Conservation (phyloP, 2,113 vertebrate genomes). For the Pogonocichla stellata region DNA sequence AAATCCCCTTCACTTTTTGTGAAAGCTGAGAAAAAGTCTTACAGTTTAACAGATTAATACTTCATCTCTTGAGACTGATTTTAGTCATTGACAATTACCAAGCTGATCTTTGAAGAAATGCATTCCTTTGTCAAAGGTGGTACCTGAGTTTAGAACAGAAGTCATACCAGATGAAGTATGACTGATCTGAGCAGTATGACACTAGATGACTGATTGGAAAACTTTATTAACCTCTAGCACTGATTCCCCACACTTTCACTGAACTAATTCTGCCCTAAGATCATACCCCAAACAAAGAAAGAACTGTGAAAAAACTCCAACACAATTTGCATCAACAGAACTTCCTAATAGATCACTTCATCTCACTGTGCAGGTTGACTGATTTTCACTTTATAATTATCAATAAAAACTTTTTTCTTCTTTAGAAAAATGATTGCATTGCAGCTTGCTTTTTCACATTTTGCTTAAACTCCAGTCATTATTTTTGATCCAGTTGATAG, state of each 20-base stretch:
- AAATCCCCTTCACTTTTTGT: background rate
- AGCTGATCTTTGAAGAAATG: background rate
- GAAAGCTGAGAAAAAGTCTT: background rate
- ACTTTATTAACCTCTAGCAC: background rate
- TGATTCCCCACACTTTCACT: background rate
- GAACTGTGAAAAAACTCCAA: background rate
- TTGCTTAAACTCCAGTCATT: background rate
- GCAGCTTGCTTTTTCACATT: background rate
- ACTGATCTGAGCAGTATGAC: background rate
- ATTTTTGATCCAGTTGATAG: background rate
- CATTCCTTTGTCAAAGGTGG: background rate
- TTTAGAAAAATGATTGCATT: background rate
- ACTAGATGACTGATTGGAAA: background rate
- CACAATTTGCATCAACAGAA: background rate
- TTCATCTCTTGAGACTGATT: background rate
- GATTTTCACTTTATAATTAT: background rate
- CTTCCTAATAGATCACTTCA: background rate
- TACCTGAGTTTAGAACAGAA: background rate
- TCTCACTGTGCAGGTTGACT: background rate
- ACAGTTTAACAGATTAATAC: background rate
- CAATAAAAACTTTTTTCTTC: background rate
- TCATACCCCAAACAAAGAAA: background rate
- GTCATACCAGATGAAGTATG: background rate
- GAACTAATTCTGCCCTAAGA: background rate
- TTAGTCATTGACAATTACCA: background rate